Evolutionary conservation across 2,888 invertebrate species (phyloP), one percentile per base, ranked within the genome.

Genomic region (Anthrax anthrax): DNA sequence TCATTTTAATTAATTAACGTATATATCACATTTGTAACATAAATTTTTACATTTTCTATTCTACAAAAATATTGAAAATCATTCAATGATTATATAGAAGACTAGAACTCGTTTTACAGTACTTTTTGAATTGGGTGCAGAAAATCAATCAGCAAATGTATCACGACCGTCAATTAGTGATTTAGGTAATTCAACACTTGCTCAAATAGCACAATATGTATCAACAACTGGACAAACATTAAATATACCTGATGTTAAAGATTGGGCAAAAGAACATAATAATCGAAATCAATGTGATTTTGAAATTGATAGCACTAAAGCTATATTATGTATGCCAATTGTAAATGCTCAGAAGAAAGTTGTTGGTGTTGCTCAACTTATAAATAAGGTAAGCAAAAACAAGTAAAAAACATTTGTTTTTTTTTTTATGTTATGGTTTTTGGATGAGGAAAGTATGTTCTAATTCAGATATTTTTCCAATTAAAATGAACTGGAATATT

Each of bases 261-360:
- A 80, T 4, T 90, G 89, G 89, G 74, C 84, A 49, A 78, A 77
- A 54, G 80, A 78, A 48, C 76, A 79, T 57, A 72, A 71, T 44
- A 72, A 71, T 44, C 76, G 78, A 45, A 65, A 66, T 39, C 58
- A 57, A 18, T 58, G 61, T 59, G 69, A 71, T 8, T 77, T 76
- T 23, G 82, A 82, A 58, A 80, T 80, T 0, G 79, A 78, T 44
- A 75, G 76, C 47, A 83, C 82, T 34, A 76, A 78, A 49, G 87
- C 86, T 34, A 86, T 92, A 62, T 76, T 94, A 2, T 90, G 90
- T 59, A 89, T 92, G 84, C 91, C 92, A 5, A 91, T 94, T 53
- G 84, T 85, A 38, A 91, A 92, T 64, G 89, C 87, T 2, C 85
- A 90, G 62, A 84, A 85, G 58, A 80, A 77, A 51, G 84, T 91